Conservation (phyloP, 1,140 invertebrate genomes). For the Druon quercuslanigerum region DNA sequence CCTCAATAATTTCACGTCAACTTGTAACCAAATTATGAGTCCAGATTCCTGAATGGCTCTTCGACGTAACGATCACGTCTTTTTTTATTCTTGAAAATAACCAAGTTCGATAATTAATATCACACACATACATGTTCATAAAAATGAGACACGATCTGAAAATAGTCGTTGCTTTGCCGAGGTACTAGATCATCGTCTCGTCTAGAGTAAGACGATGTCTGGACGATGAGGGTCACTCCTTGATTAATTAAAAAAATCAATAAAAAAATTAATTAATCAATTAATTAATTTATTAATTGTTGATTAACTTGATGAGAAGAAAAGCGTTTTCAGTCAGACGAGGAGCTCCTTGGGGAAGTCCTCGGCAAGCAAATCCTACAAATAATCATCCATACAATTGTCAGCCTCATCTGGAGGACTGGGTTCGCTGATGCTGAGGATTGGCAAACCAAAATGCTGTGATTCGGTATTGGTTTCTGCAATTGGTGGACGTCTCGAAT, state of each 20-base stretch:
- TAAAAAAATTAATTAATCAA: no score
- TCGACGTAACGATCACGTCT: background rate
- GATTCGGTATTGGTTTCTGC: slow-evolving; percentile 76
- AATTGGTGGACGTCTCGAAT: slow-evolving; percentile 54
- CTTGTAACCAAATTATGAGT: background rate
- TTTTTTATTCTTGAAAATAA: background rate
- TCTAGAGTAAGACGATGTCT: background rate
- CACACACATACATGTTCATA: background rate
- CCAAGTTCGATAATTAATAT: background rate
- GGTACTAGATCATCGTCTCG: background rate
- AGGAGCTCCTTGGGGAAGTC: slow-evolving; percentile 72
- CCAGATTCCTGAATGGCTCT: background rate
- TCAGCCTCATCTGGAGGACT: slow-evolving; percentile 84
- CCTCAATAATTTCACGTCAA: background rate
- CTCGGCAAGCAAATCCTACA: slow-evolving; percentile 74
- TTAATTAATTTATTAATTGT: no score
- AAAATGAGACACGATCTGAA: background rate
- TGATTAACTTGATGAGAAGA: background rate
- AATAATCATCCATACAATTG: slow-evolving; percentile 67
- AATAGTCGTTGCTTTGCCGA: background rate
- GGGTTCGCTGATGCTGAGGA: slow-evolving; percentile 85
- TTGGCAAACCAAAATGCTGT: slow-evolving; percentile 83
- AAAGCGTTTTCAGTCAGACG: slow-evolving; percentile 57
- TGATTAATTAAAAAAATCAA: background rate
- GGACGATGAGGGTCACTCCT: background rate